Base-by-base conservation (phyloP, 35 echinoderm and acorn worm genomes). In the Acanthaster planci region DNA sequence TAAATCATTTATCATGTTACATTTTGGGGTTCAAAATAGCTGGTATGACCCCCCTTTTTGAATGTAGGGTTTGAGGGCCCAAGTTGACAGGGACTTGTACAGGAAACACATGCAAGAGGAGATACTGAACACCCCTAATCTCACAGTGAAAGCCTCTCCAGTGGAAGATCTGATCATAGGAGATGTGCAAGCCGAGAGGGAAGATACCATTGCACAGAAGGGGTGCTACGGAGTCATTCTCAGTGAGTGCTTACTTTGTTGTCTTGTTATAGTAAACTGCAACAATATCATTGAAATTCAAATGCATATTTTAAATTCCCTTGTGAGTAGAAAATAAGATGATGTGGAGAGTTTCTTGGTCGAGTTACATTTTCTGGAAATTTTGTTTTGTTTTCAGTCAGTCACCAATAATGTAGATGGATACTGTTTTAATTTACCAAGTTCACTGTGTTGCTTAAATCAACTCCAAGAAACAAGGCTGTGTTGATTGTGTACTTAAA, bases 51-150 rank as follows among this genome's bases (percentile, higher is more conserved):
- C 4, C 4, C 42, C 51, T 19, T 56, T 21, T 44, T 56, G 4
- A 8, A 39, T 47, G 39, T 36, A 99, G 96, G 96, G 96, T 52
- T 67, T 93, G 37, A 44, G 96, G 12, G 96, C 96, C 19, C 96
- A 99, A 75, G 94, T 99, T 21, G 96, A 99, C 59, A 78, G 96
- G 54, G 91, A 93, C 32, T 64, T 94, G 31, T 99, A 99, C 86
- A 58, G 78, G 60, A 78, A 77, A 32, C 89, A 92, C 78, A 99
- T 99, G 96, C 96, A 99, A 47, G 92, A 99, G 17, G 96, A 99
- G 84, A 94, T 94, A 42, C 72, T 99, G 18, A 91, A 86, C 50
- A 99, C 96, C 18, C 77, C 84, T 2, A 91, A 94, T 38, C 83
- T 99, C 42, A 94, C 91, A 15, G 96, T 99, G 29, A 78, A 88